phyloP scores from a whole-genome alignment of 2,113 vertebrate species.

The Silurus glanis region DNA sequence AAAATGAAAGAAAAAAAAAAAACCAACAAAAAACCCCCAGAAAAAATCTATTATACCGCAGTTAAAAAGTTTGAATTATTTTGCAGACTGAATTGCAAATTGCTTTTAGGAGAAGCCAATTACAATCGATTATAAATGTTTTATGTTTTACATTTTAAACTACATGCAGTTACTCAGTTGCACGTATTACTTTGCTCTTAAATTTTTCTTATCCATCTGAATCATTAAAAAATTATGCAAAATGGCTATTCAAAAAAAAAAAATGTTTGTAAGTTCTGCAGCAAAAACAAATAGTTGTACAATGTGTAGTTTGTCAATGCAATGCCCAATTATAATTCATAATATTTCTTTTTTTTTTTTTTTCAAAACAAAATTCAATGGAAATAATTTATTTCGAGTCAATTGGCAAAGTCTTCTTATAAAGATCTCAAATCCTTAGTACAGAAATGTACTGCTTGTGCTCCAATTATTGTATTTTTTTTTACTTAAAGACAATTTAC shows the following conservation, averaged over 20 bases:
- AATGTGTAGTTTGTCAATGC: neutral
- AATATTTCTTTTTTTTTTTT: neutral
- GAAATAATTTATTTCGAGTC: neutral
- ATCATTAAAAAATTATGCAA: neutral
- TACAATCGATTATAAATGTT: neutral
- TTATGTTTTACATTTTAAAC: neutral
- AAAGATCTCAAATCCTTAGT: neutral
- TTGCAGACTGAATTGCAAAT: neutral
- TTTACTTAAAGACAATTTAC: neutral
- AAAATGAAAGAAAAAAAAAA: neutral
- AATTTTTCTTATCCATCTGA: neutral
- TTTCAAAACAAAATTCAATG: neutral
- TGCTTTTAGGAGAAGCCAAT: neutral
- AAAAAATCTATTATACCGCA: too few species aligned
- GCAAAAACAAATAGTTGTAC: neutral
- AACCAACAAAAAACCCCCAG: too few species aligned
- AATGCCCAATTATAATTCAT: neutral
- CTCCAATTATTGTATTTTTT: neutral
- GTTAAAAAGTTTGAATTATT: neutral
- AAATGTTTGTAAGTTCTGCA: neutral
- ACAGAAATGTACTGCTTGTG: neutral
- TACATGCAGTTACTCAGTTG: neutral
- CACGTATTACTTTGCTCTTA: neutral
- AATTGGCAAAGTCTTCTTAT: neutral
- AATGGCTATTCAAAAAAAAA: conserved; percentile 10